These are phyloP conservation scores for Lasioglossum albipes DNA, from an alignment of 1,140 invertebrate species.

Conservation along the genomic window DNA sequence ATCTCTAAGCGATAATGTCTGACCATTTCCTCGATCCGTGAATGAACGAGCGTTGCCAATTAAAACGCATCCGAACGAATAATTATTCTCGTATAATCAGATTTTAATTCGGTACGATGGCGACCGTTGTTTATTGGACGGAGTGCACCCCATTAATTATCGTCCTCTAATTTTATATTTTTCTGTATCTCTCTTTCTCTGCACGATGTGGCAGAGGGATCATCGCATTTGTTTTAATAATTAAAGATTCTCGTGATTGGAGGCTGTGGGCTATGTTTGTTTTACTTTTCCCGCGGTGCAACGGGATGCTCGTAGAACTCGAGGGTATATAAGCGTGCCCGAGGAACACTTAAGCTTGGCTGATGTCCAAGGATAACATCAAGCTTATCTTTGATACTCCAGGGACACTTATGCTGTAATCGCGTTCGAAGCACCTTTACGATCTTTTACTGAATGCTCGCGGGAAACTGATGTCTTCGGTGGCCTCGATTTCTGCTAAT, in stretches of 20 bases:
- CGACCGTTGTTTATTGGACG: neutral
- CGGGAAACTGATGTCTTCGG: neutral
- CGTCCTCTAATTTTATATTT: neutral
- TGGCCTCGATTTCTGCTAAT: no score
- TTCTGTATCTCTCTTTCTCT: no score
- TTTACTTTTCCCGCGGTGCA: neutral
- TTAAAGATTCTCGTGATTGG: no score
- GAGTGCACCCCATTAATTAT: neutral
- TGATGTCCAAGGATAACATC: conserved; percentile 37
- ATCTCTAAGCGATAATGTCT: neutral
- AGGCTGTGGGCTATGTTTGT: no score
- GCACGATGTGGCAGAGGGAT: no score
- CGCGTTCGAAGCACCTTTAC: neutral
- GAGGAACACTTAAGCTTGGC: conserved; percentile 34
- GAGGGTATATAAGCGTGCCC: conserved; percentile 6
- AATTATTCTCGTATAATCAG: conserved; percentile 34
- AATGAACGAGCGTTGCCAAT: conserved; percentile 27
- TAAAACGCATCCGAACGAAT: neutral
- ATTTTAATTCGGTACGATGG: conserved; percentile 10
- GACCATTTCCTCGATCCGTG: neutral
- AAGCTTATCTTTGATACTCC: conserved; percentile 30
- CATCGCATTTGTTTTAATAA: no score
- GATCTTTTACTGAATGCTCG: neutral
- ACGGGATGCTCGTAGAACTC: neutral
- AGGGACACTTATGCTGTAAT: conserved; percentile 5